Evolutionary conservation across 2,113 vertebrate genomes (phyloP).

Genomic region (Sorex fumeus): DNA sequence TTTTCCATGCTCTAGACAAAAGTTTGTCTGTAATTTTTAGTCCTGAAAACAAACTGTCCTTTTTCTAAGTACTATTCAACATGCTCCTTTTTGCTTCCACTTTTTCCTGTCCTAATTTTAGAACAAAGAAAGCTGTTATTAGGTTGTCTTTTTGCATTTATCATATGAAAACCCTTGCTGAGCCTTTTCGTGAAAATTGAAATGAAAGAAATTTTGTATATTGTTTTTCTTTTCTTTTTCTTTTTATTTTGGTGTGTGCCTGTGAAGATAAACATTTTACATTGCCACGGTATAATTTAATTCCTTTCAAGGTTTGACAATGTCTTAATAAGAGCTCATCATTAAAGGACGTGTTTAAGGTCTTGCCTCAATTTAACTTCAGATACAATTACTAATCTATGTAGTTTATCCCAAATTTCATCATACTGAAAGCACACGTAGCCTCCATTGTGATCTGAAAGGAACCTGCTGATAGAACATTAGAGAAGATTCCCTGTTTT

Average conservation of each 20-base stretch:
- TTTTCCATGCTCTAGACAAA: conserved; percentile 49
- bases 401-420: background rate
- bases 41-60: conserved; percentile 64
- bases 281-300: conserved; percentile 57
- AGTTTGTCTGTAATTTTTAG: conserved; percentile 45
- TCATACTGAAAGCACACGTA: conserved; percentile 24
- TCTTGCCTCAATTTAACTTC: conserved; percentile 65
- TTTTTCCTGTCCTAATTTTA: conserved; percentile 69
- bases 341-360: conserved; percentile 70
- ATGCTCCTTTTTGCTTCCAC: conserved; percentile 53
- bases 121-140: conserved; percentile 67
- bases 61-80: conserved; percentile 56
- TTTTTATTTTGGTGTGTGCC: background rate
- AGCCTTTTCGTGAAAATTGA: conserved; percentile 22
- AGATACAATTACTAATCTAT: background rate
- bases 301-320: conserved; percentile 74
- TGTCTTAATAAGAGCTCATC: conserved; percentile 55
- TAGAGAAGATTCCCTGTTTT: conserved; percentile 44
- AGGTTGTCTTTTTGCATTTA: conserved; percentile 56
- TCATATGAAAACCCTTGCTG: conserved; percentile 24
- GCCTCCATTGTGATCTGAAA: conserved; percentile 32
- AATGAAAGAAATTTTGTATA: conserved; percentile 61
- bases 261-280: conserved; percentile 73
- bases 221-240: background rate
- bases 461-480: background rate